Conservation (phyloP, 2,888 invertebrate genomes). For the Pandemis heparana region DNA sequence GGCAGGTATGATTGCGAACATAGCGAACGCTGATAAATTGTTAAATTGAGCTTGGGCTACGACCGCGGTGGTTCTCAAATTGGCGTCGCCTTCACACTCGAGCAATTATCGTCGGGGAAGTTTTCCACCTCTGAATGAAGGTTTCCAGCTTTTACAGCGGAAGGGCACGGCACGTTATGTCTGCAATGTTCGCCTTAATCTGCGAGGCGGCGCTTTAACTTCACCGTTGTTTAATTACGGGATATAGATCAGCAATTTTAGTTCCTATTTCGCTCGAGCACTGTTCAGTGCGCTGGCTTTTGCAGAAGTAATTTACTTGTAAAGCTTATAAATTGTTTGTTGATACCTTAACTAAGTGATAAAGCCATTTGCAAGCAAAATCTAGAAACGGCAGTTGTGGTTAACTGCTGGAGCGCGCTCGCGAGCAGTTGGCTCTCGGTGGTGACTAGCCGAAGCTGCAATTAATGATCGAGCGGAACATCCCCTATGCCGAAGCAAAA, state of each 20-base stretch:
- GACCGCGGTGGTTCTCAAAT: constrained; percentile 52
- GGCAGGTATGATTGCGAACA: constrained; percentile 45
- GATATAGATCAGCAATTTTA: constrained; percentile 37
- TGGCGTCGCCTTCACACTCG: constrained; percentile 71
- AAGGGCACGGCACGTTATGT: constrained; percentile 42
- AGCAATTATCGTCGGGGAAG: constrained; percentile 75
- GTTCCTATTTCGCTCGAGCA: not conserved
- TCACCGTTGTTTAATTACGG: constrained; percentile 38
- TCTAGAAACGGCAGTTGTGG: constrained; percentile 19
- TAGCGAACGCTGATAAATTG: constrained; percentile 60
- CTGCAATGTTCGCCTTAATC: constrained; percentile 40
- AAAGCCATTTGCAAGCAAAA: not conserved
- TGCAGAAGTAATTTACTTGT: not conserved
- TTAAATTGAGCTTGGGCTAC: constrained; percentile 63
- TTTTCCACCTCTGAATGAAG: constrained; percentile 68
- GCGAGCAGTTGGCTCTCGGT: constrained; percentile 23
- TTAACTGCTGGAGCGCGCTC: constrained; percentile 13
- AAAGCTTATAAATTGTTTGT: not conserved
- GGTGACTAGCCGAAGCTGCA: constrained; percentile 52
- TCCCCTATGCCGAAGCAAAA: constrained; percentile 59
- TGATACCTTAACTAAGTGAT: not conserved
- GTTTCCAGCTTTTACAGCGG: constrained; percentile 62
- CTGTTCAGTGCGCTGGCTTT: not conserved
- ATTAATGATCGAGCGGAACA: constrained; percentile 59
- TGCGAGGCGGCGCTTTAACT: constrained; percentile 35